Percentiles rank a stretch among this genome's conserved stretches.
Conservation (phyloP, 2,888 invertebrate species). For the Labia minor region DNA sequence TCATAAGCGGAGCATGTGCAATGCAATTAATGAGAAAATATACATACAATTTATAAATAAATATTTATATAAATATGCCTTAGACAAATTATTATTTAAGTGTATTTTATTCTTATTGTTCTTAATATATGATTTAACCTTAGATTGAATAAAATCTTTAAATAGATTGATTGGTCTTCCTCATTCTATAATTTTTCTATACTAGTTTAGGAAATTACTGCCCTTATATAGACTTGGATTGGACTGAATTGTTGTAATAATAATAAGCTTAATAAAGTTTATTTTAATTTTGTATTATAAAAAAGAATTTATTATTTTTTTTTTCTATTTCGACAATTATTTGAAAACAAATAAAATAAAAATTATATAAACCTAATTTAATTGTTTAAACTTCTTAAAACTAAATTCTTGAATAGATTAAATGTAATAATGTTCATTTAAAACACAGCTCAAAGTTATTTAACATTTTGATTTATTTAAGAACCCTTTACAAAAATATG, state of each 20-base stretch:
- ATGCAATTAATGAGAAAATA: not conserved
- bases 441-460: no score
- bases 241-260: not conserved
- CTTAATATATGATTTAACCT: not conserved
- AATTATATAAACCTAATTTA: no score
- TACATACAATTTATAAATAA: not conserved
- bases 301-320: no score
- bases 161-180: slow-evolving; percentile 3
- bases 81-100: not conserved
- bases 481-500: no score
- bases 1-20: not conserved
- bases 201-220: not conserved
- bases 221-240: slow-evolving; percentile 2
- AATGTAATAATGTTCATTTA: no score
- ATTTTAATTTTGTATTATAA: no score
- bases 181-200: slow-evolving; percentile 3
- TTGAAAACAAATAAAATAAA: no score
- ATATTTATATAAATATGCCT: not conserved
- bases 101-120: not conserved
- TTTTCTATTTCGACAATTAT: no score
- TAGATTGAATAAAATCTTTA: slow-evolving; percentile 2
- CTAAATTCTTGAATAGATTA: no score
- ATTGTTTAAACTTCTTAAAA: no score
- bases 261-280: no score
- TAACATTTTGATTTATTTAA: no score